Conservation (phyloP, 2,113 vertebrate genomes). For the Zosterops lateralis region DNA sequence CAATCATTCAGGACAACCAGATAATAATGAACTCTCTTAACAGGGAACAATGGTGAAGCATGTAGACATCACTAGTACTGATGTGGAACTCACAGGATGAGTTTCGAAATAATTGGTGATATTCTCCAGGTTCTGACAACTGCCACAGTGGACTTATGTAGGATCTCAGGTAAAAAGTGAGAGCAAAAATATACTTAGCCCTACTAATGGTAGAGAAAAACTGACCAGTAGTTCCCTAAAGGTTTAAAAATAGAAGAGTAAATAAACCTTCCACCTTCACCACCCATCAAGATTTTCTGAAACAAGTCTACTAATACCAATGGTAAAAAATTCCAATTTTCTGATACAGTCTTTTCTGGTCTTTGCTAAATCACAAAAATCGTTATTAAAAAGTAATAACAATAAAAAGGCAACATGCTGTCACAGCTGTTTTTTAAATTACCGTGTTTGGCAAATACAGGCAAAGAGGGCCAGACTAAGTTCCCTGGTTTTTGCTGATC, state of each 20-base stretch:
- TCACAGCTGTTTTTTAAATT: not conserved
- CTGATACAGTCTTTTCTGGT: rapidly evolving
- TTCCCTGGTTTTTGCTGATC: not conserved
- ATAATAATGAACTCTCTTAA: not conserved
- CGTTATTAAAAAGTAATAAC: not conserved
- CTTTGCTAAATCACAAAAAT: not conserved
- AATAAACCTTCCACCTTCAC: not conserved
- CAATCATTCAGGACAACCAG: not conserved
- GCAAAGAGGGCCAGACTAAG: not conserved
- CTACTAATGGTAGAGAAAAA: not conserved
- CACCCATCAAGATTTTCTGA: not conserved
- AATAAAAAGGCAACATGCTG: not conserved
- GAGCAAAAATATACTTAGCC: not conserved
- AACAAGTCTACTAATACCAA: not conserved
- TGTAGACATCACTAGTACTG: not conserved
- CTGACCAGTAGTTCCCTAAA: not conserved
- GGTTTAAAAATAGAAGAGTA: not conserved
- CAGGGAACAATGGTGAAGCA: not conserved
- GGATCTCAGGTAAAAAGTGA: not conserved
- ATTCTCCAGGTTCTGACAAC: not conserved
- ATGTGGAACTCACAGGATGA: not conserved
- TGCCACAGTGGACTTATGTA: not conserved
- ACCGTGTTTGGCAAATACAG: not conserved
- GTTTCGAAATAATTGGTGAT: not conserved
- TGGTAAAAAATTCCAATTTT: not conserved